phyloP scores from a whole-genome alignment of 2,113 vertebrate genomes.

The Micronycteris hirsuta region DNA sequence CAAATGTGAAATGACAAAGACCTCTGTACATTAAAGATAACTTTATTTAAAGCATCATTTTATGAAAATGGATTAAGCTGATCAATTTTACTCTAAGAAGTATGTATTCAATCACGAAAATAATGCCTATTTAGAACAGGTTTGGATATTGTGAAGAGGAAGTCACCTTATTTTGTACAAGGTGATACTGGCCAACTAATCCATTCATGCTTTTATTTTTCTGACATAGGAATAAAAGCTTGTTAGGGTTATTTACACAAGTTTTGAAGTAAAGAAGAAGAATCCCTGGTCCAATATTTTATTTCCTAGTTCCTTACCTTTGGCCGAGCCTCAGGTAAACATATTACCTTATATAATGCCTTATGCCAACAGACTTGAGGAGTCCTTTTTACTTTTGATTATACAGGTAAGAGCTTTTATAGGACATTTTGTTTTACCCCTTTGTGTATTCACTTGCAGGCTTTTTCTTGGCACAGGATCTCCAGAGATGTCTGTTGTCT shows the following conservation, averaged over 20 bases:
- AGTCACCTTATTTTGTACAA: background rate
- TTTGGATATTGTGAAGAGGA: background rate
- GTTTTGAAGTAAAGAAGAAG: slow-evolving; percentile 9
- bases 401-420: background rate
- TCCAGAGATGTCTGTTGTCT: background rate
- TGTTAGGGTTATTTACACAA: background rate
- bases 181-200: background rate
- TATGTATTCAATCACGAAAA: background rate
- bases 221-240: background rate
- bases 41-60: background rate
- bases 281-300: background rate
- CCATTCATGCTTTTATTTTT: background rate
- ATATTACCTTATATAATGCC: background rate
- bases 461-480: slow-evolving; percentile 2
- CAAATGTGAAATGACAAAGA: background rate
- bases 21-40: background rate
- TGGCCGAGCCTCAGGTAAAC: background rate
- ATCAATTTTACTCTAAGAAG: background rate
- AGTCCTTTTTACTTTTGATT: background rate
- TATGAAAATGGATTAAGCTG: background rate
- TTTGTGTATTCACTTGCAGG: background rate
- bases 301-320: background rate
- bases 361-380: slow-evolving; percentile 17
- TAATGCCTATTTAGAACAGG: background rate
- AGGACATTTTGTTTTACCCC: background rate